These are phyloP conservation scores for Petrocephalus sullivani DNA, from an alignment of 2,797 vertebrate genomes.

Conservation along the genomic window DNA sequence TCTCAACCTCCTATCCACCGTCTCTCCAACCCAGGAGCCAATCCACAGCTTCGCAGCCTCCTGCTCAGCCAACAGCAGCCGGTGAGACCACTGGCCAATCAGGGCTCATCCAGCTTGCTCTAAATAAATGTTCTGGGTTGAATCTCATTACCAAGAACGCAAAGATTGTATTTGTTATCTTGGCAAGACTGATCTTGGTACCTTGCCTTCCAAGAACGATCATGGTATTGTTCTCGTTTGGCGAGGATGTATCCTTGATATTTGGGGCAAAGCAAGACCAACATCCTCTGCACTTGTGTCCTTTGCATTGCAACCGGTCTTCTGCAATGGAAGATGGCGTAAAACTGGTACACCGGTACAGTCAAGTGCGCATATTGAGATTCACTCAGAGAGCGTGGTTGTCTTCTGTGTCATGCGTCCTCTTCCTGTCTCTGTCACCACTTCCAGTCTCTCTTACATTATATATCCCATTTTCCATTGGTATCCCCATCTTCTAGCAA, in stretches of 20 bases:
- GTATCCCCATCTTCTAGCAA: conserved; percentile 58
- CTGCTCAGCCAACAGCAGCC: conserved; percentile 86
- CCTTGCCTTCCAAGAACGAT: no score
- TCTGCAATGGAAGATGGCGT: no score
- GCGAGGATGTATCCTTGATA: no score
- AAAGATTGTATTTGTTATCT: no score
- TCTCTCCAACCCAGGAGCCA: conserved; percentile 83
- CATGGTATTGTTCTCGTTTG: no score
- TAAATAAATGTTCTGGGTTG: neutral
- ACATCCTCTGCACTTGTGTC: no score
- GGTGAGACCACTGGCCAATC: conserved; percentile 55
- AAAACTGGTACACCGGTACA: no score
- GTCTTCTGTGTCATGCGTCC: neutral
- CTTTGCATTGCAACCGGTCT: no score
- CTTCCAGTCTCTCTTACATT: neutral
- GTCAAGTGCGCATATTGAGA: no score
- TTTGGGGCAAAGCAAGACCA: no score
- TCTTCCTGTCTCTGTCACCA: neutral
- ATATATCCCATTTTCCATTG: conserved; percentile 19
- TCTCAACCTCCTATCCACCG: conserved; percentile 71
- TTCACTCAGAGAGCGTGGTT: neutral
- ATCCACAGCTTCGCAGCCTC: conserved; percentile 85
- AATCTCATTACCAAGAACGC: no score
- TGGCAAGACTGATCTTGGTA: no score
- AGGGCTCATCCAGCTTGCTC: neutral